Conservation (phyloP, 2,888 invertebrate species). For the Pristionchus mayeri region DNA sequence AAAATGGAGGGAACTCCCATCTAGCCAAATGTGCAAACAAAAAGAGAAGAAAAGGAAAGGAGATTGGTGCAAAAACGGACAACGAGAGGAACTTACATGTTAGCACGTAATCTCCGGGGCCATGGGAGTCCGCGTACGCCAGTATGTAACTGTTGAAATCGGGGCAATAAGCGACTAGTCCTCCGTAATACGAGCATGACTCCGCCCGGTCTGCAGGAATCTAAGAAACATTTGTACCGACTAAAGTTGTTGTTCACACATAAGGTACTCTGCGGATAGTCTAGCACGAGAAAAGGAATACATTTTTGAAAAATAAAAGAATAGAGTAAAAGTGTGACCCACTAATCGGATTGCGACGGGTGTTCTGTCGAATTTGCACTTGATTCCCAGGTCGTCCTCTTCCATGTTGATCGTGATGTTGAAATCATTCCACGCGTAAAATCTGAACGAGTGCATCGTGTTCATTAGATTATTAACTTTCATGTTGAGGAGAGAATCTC, state of each 20-base stretch:
- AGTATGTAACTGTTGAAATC: neutral
- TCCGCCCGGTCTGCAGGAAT: neutral
- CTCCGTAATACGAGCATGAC: neutral
- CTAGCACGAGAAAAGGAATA: too few relatives aligned
- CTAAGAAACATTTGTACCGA: too few relatives aligned
- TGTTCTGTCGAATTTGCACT: neutral
- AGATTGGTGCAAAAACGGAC: neutral
- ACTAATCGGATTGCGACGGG: neutral
- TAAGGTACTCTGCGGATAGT: too few relatives aligned
- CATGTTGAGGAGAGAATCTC: too few relatives aligned
- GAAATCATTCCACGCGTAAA: neutral
- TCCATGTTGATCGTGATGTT: neutral
- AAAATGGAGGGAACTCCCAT: too few relatives aligned
- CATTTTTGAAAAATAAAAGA: too few relatives aligned
- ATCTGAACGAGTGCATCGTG: neutral
- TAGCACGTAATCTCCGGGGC: neutral
- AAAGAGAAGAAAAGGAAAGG: too few relatives aligned
- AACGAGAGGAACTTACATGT: neutral
- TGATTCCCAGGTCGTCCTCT: neutral
- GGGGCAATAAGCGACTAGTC: neutral
- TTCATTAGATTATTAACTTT: neutral
- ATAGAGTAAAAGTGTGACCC: too few relatives aligned
- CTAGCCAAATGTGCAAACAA: too few relatives aligned
- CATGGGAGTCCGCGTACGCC: neutral
- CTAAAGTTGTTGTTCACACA: too few relatives aligned